Conservation (phyloP, 2,888 invertebrate genomes). For the Drosophila tanythrix region DNA sequence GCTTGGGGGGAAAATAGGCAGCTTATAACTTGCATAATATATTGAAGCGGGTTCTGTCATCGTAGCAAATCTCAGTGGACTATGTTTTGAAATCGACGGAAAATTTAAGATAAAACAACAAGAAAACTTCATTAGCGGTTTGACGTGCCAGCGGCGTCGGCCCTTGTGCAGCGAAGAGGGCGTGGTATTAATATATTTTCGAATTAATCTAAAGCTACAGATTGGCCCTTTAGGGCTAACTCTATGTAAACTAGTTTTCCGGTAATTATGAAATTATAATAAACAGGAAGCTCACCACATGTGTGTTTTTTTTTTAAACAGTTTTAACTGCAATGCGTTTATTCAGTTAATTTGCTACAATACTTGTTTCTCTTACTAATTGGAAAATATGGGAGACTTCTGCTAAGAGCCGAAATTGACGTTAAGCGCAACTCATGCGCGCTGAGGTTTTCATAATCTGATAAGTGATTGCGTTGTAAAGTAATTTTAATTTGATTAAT, state of each 20-base stretch:
- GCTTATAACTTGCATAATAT: conserved; percentile 46
- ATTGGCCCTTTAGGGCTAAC: conserved; percentile 33
- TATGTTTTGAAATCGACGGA: conserved; percentile 23
- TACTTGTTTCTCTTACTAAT: conserved; percentile 44
- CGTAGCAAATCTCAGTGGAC: conserved; percentile 22
- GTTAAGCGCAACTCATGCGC: conserved; percentile 5
- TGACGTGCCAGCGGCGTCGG: conserved; percentile 31
- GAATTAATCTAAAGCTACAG: conserved; percentile 60
- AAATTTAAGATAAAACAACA: conserved; percentile 31
- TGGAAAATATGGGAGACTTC: conserved; percentile 14
- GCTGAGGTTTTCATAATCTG: conserved; percentile 17
- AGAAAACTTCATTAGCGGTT: conserved; percentile 69
- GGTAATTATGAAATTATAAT: conserved; percentile 65
- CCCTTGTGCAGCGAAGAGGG: conserved; percentile 22
- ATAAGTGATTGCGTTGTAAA: conserved; percentile 20
- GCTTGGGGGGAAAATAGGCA: conserved; percentile 3
- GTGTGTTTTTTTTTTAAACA: conserved; percentile 9
- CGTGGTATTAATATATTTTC: conserved; percentile 52
- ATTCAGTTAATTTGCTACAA: conserved; percentile 46
- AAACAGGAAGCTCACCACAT: conserved; percentile 63
- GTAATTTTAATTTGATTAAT: conserved; percentile 21
- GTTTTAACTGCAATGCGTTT: conserved; percentile 15
- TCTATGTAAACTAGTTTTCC: conserved; percentile 63
- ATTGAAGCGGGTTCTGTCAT: conserved; percentile 56
- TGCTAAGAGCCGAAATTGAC: conserved; percentile 12